Evolutionary conservation across 1,140 invertebrate species (phyloP).

Genomic region (Heliothis virescens): DNA sequence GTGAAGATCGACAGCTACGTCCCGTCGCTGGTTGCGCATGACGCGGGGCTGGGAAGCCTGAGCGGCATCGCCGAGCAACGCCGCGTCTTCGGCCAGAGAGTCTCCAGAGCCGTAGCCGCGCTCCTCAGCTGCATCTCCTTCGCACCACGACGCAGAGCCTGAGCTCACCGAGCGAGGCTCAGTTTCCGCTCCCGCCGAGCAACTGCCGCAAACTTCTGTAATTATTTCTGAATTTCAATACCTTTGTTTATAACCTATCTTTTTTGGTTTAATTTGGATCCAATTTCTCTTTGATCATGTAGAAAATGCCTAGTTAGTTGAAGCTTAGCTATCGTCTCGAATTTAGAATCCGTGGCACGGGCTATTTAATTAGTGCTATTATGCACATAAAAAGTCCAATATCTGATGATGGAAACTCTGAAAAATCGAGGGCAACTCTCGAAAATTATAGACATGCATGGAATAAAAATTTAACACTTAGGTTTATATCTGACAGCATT

Average conservation of each 20-base stretch:
- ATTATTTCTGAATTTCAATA: conserved; percentile 49
- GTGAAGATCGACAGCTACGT: conserved; percentile 82
- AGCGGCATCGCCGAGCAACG: conserved; percentile 81
- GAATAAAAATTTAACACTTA: too few species aligned
- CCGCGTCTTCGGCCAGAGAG: conserved; percentile 86
- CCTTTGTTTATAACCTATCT: not conserved
- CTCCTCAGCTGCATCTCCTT: conserved; percentile 81
- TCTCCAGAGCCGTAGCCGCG: conserved; percentile 86
- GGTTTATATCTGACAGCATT: too few species aligned
- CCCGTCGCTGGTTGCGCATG: conserved; percentile 73
- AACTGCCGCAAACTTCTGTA: conserved; percentile 81
- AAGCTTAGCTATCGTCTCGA: too few species aligned
- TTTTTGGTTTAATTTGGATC: too few species aligned
- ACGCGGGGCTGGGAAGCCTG: conserved; percentile 68
- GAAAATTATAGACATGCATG: too few species aligned
- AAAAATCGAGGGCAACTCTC: too few species aligned
- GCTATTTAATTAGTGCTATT: too few species aligned
- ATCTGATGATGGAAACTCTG: too few species aligned
- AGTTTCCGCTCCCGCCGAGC: conserved; percentile 81
- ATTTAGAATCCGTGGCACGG: too few species aligned
- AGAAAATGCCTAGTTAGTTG: too few species aligned
- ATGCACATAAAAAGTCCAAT: too few species aligned
- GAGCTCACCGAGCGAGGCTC: conserved; percentile 83
- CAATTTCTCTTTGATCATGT: too few species aligned
- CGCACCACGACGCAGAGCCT: conserved; percentile 85